Evolutionary conservation across 2,888 invertebrate species (phyloP).

Genomic region (Busseola fusca): DNA sequence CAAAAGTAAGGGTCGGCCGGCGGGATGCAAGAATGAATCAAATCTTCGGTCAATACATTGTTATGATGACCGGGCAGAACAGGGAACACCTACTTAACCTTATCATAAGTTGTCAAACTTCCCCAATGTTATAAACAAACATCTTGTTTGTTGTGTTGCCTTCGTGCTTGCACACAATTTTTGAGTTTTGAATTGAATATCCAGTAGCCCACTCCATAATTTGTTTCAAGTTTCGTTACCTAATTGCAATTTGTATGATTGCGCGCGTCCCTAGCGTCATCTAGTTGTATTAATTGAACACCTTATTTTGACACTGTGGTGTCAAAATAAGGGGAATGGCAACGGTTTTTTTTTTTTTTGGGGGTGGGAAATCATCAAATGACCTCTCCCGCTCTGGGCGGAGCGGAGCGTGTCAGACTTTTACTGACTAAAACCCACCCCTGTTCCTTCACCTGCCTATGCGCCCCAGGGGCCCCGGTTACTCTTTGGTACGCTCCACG

Average conservation of each 20-base stretch:
- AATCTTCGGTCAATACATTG: conserved; percentile 58
- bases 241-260: conserved; percentile 3
- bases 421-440: too few species aligned
- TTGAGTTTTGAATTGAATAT: conserved; percentile 35
- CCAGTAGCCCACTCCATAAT: background rate
- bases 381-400: too few species aligned
- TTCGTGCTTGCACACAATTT: conserved; percentile 34
- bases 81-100: conserved; percentile 55
- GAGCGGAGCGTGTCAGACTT: too few species aligned
- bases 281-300: too few species aligned
- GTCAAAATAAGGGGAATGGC: too few species aligned
- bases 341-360: too few species aligned
- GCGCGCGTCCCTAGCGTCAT: too few species aligned
- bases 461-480: too few species aligned
- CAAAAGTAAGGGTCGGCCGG: conserved; percentile 30
- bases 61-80: conserved; percentile 57
- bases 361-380: too few species aligned
- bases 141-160: conserved; percentile 47
- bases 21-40: conserved; percentile 43
- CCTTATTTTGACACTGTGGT: too few species aligned
- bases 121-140: conserved; percentile 40
- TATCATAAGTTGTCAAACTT: conserved; percentile 56
- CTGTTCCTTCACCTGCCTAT: too few species aligned
- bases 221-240: background rate
- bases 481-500: too few species aligned